phyloP scores from a whole-genome alignment of 1,140 invertebrate genomes.

The Gryon sp. region DNA sequence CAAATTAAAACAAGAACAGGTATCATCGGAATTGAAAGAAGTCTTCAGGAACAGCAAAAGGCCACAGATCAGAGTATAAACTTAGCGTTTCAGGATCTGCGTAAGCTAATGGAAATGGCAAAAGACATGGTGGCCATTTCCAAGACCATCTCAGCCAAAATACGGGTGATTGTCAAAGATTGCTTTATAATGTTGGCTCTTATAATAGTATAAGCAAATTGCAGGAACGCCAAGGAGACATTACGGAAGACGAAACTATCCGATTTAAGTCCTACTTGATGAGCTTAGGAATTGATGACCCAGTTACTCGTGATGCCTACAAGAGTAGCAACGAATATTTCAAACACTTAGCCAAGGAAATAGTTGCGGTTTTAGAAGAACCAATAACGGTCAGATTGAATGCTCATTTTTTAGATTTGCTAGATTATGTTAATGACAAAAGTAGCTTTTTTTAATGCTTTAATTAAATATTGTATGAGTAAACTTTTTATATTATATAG shows the following conservation, averaged over 20 bases:
- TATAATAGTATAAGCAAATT: constrained; percentile 75
- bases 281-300: constrained; percentile 98
- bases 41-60: constrained; percentile 93
- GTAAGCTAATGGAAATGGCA: constrained; percentile 96
- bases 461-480: neutral
- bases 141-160: constrained; percentile 95
- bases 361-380: constrained; percentile 89
- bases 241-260: constrained; percentile 98
- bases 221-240: constrained; percentile 95
- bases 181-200: constrained; percentile 54
- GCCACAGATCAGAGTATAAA: constrained; percentile 94
- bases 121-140: constrained; percentile 98
- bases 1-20: constrained; percentile 88
- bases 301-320: constrained; percentile 94
- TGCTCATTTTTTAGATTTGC: neutral
- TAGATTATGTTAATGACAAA: too few species aligned
- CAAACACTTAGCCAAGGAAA: constrained; percentile 91
- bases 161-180: constrained; percentile 83
- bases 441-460: too few species aligned
- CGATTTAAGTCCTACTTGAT: constrained; percentile 97
- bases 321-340: constrained; percentile 93
- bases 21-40: constrained; percentile 97
- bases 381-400: constrained; percentile 86
- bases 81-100: constrained; percentile 96
- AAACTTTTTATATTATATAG: too few species aligned